Percentiles rank a stretch among this genome's conserved stretches.
Evolutionary conservation across 1,140 invertebrate species (phyloP).

Genomic region (Drosophila jambulina): DNA sequence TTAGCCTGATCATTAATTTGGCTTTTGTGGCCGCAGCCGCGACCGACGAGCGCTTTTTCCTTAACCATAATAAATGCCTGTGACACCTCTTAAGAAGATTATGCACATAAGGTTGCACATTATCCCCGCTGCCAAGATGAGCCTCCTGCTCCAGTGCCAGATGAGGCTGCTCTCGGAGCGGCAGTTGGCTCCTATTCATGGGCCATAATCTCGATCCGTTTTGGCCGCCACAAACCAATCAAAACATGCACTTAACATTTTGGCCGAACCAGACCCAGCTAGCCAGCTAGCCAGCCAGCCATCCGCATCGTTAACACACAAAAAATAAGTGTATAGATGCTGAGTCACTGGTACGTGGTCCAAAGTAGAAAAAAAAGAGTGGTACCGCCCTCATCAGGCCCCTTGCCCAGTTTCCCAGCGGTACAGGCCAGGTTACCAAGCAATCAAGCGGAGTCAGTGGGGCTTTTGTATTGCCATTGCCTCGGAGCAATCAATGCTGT

Average conservation of each 20-base stretch:
- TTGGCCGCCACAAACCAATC: constrained; percentile 72
- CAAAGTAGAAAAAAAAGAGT: constrained; percentile 22
- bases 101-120: constrained; percentile 63
- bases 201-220: constrained; percentile 65
- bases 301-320: constrained; percentile 60
- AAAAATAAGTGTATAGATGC: constrained; percentile 43
- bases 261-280: constrained; percentile 40
- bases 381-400: constrained; percentile 41
- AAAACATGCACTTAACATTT: constrained; percentile 82
- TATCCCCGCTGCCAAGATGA: constrained; percentile 45
- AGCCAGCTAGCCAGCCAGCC: constrained; percentile 19
- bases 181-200: constrained; percentile 42
- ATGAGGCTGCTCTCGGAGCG: neutral
- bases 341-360: constrained; percentile 63
- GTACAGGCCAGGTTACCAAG: constrained; percentile 14
- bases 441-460: constrained; percentile 66
- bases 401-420: constrained; percentile 4
- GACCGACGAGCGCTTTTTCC: neutral
- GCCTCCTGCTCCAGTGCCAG: neutral
- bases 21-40: constrained; percentile 31
- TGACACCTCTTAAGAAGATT: constrained; percentile 62
- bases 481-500: constrained; percentile 79
- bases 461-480: constrained; percentile 59
- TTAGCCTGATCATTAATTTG: constrained; percentile 52
- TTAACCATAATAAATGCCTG: constrained; percentile 49